Base-by-base conservation (phyloP, 2,888 invertebrate genomes). In the Sesamia inferens region DNA sequence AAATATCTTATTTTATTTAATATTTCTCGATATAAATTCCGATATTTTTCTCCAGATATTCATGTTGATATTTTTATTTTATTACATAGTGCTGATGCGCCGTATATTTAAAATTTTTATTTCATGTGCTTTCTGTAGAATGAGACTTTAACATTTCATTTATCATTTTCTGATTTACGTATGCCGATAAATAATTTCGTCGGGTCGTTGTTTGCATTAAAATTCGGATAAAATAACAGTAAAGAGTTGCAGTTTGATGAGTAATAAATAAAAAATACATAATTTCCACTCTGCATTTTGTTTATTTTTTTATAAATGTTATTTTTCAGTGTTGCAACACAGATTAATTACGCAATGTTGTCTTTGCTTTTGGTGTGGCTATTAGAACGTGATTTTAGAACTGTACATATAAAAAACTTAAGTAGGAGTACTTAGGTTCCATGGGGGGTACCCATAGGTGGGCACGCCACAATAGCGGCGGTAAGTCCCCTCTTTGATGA, bases 51-150 rank as follows among this genome's bases (percentile, higher is more conserved):
- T n/a, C 31, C 22, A 42, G 54, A 61, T 66, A 55, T 82, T 57
- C 31, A 63, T 54, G n/a, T 31, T 42, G 22, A 80, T 64, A 42
- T 81, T 81, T 83, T 74, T 65, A 67, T 83, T 69, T 71, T 66
- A 71, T 79, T 66, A 66, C 68, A 24, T 63, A 58, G 58, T 74
- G 74, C 59, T 70, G 78, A 82, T 71, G 14, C 14, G 13, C 8
- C 48, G 57, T 59, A 51, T 71, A 73, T 82, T 74, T 84, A 71
- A 69, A 74, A 66, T 47, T 72, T 71, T 84, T 63, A 76, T 74
- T 64, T 73, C 73, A 39, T 57, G 4, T 62, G 58, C 16, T 64
- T 76, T 74, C 70, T 64, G 76, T 67, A 16, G 11, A 74, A 51
- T 66, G 70, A 62, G 48, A 55, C 22, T 68, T 11, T 58, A 69